Base-by-base conservation (phyloP, 2,888 invertebrate species). In the Teleiodes luculella region DNA sequence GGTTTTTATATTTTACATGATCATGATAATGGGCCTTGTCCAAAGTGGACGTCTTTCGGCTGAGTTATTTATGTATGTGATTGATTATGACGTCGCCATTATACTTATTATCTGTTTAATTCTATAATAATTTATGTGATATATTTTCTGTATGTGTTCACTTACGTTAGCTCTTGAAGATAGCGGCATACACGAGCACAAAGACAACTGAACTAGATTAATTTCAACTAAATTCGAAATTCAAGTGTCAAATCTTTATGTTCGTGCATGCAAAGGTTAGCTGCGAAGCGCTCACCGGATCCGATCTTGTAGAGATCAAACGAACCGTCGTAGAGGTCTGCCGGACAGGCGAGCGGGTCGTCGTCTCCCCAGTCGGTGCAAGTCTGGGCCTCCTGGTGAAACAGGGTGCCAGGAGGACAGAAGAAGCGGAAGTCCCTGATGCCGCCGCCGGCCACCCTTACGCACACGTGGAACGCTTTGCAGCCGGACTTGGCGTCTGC, bases 301-400 rank as follows among this genome's bases (percentile, higher is more conserved):
- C 95, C 95, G 64, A 95, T 91, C 72, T 94, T 93, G 90, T 95
- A 96, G 70, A 96, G 91, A 90, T 96, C 96, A 74, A 96, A 95
- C 88, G 95, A 95, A 90, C 96, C 95, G 78, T 95, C 95, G 84
- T 94, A 95, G 64, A 95, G 90, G 43, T 95, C 95, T 13, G 95
- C 92, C 33, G 95, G 94, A 76, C 97, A 97, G 72, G 96, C 96
- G 0, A 97, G 95, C 1, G 83, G 80, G 67, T 89, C 87, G 54
- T 89, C 88, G 77, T 97, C 96, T 60, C 95, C 96, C 94, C 96
- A 96, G 71, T 96, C 95, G 46, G 97, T 97, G 79, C 97, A 97
- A 20, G 96, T 97, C 85, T 96, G 96, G 55, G 96, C 95, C 78
- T 96, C 96, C 78, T 97, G 96, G 83, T 97, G 96, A 86, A 97